Evolutionary conservation across 2,888 invertebrate species (phyloP).

Genomic region (Calliphora vomitoria): DNA sequence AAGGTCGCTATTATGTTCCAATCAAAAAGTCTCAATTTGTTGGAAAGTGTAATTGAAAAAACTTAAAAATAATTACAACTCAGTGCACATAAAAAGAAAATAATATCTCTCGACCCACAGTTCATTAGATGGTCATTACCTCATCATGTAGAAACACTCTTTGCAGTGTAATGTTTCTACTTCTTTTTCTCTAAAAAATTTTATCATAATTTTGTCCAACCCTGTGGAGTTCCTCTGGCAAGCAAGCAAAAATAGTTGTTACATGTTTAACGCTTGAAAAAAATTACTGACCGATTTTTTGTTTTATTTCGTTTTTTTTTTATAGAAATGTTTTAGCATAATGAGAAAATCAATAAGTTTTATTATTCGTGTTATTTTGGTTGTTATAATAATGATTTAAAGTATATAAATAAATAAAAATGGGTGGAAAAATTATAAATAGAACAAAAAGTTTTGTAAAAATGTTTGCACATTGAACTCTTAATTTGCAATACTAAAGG

Average conservation of each 20-base stretch:
- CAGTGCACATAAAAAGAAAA: neutral
- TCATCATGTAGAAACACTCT: conserved; percentile 2
- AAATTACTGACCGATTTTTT: conserved; percentile 58
- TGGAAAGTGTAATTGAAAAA: no score
- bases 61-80: no score
- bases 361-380: conserved; percentile 25
- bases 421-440: conserved; percentile 8
- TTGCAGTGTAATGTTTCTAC: neutral
- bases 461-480: neutral
- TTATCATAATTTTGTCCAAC: conserved; percentile 34
- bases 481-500: neutral
- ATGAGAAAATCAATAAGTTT: conserved; percentile 66
- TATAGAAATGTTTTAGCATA: conserved; percentile 34
- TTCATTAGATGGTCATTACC: conserved; percentile 61
- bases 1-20: no score
- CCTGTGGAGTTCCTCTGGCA: conserved; percentile 3
- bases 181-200: conserved; percentile 4
- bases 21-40: no score
- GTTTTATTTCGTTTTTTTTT: neutral
- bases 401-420: conserved; percentile 15
- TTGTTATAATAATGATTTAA: conserved; percentile 38
- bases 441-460: neutral
- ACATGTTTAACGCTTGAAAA: conserved; percentile 37
- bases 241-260: conserved; percentile 3
- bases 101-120: conserved; percentile 26